Evolutionary conservation across 2,888 invertebrate genomes (phyloP).

Genomic region (Drosophila ustulata): DNA sequence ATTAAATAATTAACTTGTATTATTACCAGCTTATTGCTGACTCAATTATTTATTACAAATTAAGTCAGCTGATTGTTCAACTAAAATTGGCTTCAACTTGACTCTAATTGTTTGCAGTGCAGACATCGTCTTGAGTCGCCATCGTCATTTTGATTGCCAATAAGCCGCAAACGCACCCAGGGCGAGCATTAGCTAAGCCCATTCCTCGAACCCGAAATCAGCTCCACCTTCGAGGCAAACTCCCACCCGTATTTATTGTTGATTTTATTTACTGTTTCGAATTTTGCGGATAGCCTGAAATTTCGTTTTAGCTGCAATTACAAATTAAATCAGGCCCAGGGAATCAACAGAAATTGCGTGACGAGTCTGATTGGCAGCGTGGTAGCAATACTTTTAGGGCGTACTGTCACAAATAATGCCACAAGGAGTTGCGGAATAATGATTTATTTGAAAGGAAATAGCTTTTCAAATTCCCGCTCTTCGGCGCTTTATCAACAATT

Average conservation of each 20-base stretch:
- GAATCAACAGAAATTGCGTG: slow-evolving; percentile 47
- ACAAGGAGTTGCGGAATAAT: neutral
- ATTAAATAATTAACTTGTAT: too few relatives aligned
- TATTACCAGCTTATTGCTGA: too few relatives aligned
- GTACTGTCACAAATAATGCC: slow-evolving; percentile 1
- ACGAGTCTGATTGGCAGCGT: slow-evolving; percentile 32
- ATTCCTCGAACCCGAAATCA: neutral
- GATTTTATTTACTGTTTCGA: slow-evolving; percentile 52
- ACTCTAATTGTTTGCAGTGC: slow-evolving; percentile 24
- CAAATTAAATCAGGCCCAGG: slow-evolving; percentile 68
- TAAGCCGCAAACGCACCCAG: slow-evolving; percentile 70
- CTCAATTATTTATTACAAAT: too few relatives aligned
- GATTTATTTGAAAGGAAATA: slow-evolving; percentile 2
- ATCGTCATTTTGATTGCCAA: slow-evolving; percentile 67
- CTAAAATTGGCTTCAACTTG: neutral
- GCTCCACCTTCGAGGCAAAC: slow-evolving; percentile 19
- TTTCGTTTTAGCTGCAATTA: slow-evolving; percentile 64
- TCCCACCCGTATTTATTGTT: slow-evolving; percentile 24
- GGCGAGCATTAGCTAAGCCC: slow-evolving; percentile 58
- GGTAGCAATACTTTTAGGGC: slow-evolving; percentile 14
- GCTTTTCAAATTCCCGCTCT: neutral
- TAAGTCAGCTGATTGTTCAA: too few relatives aligned
- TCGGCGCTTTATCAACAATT: neutral
- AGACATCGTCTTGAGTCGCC: slow-evolving; percentile 22
- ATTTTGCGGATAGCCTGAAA: slow-evolving; percentile 35